Evolutionary conservation across 2,888 invertebrate genomes (phyloP), one percentile per base, ranked within the genome.

Genomic region (Cylloceria caligata): DNA sequence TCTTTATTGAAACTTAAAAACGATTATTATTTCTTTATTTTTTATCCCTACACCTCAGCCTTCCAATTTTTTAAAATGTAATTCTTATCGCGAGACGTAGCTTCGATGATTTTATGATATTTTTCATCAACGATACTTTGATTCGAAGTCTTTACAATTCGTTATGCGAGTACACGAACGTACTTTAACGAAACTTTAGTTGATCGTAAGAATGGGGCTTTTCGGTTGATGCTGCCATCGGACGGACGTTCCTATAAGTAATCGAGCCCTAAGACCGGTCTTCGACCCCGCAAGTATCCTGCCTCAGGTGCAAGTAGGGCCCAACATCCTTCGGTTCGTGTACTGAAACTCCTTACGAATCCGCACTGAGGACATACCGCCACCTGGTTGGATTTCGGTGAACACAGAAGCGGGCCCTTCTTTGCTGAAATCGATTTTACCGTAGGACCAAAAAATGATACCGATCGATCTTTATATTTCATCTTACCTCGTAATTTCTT

Each of bases 1-100:
- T 92, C 92, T 90, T 90, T 86, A 87, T 89, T 83, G 83, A 89
- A 88, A 89, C 86, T 84, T 85, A 85, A 81, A 83, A 76, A 86
- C 16, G 19, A 24, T 47, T 39, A 73, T 81, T 68, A 72, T 52
- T 85, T 75, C 72, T 84, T 86, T 49, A 71, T 83, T 86, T 9
- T 45, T 68, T 36, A 16, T 34, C 34, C 73, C 45, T 11, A n/a
- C 57, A 52, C 73, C 68, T 67, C 39, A 27, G n/a, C 36, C 3
- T 19, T 60, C 11, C 24, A 45, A 49, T n/a, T 76, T 52, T 24
- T 4, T 67, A 57, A 34, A 36, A 68, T 6, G 0, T 13, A 30
- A 27, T 5, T 0, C n/a, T 30, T 13, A 4, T 5, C 9, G 13
- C 13, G 42, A 45, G n/a, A n/a, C 16, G 1, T 45, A 2, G n/a